Percentiles rank a stretch among this genome's conserved stretches.
phyloP scores from a whole-genome alignment of 2,113 vertebrate genomes.

The Trogon melanurus region DNA sequence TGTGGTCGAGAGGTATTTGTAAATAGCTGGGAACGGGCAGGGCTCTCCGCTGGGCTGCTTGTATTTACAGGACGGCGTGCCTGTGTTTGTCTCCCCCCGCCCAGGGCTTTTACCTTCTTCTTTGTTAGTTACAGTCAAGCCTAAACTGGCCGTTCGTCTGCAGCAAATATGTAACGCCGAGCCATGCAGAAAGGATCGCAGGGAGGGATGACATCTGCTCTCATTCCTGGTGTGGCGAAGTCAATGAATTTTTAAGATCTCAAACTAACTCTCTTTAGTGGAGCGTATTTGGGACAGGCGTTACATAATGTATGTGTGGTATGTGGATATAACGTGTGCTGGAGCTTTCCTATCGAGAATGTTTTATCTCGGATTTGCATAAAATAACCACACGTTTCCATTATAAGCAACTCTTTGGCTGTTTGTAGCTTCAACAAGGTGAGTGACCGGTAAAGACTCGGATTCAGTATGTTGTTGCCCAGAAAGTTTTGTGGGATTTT shows the following conservation, averaged over 20 bases:
- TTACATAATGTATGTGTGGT: conserved; percentile 21
- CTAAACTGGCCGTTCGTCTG: not conserved
- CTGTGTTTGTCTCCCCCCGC: not conserved
- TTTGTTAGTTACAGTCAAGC: conserved; percentile 53
- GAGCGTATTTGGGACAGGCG: not conserved
- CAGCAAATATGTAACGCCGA: not conserved
- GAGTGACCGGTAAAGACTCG: not conserved
- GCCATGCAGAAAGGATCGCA: not conserved
- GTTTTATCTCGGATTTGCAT: not conserved
- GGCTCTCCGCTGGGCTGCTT: not conserved
- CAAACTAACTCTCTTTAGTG: not conserved
- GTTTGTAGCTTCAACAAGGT: not conserved
- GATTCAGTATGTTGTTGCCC: not conserved
- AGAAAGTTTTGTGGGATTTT: conserved; percentile 21
- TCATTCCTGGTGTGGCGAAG: not conserved
- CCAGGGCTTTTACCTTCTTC: conserved; percentile 12
- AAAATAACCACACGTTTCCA: not conserved
- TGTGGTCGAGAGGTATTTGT: not conserved
- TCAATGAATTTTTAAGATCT: not conserved
- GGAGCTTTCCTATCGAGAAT: not conserved
- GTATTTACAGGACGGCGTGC: conserved; percentile 14
- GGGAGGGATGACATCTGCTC: not conserved
- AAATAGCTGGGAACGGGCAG: not conserved
- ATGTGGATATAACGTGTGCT: not conserved
- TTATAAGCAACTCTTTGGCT: not conserved